Conservation (phyloP, 1,140 invertebrate genomes). For the Chrysopa pallens region DNA sequence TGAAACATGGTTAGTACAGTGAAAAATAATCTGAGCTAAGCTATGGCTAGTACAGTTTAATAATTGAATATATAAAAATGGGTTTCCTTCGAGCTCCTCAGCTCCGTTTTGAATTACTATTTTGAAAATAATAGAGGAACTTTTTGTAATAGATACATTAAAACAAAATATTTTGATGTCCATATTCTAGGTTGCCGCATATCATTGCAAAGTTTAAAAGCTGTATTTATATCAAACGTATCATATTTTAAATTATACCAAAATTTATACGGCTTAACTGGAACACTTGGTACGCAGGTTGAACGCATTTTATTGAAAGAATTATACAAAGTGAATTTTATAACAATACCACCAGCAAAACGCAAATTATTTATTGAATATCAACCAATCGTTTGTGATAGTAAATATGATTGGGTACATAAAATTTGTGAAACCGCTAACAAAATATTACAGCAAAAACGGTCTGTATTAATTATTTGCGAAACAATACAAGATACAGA, state of each 20-base stretch:
- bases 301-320: slow-evolving; percentile 13
- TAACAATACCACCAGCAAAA: slow-evolving; percentile 14
- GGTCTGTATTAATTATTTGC: slow-evolving; percentile 17
- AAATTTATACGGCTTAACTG: slow-evolving; percentile 20
- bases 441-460: slow-evolving; percentile 4
- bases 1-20: slow-evolving; percentile 17
- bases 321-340: slow-evolving; percentile 15
- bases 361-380: slow-evolving; percentile 10
- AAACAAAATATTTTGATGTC: no score
- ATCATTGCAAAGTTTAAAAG: slow-evolving; percentile 18
- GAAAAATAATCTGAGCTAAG: no score
- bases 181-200: slow-evolving; percentile 10
- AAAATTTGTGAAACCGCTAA: neutral
- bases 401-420: neutral
- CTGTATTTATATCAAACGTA: slow-evolving; percentile 23
- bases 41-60: no score
- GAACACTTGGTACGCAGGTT: slow-evolving; percentile 17
- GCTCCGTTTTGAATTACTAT: no score
- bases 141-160: no score
- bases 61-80: no score
- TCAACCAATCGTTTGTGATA: slow-evolving; percentile 6
- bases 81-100: no score
- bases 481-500: slow-evolving; percentile 13
- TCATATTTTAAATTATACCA: slow-evolving; percentile 19
- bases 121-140: no score